Conservation (phyloP, 2,888 invertebrate genomes). For the Ophraella communa region DNA sequence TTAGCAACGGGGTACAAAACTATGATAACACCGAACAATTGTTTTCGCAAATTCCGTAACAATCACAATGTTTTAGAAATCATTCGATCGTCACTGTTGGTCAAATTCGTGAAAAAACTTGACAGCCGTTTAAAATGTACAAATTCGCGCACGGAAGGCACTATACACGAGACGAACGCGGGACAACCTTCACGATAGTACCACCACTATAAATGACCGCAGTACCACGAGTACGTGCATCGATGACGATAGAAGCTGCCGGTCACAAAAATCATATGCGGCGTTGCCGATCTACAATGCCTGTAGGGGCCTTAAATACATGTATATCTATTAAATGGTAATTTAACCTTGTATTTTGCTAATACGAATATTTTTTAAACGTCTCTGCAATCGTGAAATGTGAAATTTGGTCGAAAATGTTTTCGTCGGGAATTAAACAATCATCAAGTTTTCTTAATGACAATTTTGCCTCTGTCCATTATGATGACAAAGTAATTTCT, state of each 20-base stretch:
- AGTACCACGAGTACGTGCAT: conserved; percentile 1
- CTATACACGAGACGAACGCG: neutral
- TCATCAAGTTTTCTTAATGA: no score
- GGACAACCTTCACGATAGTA: conserved; percentile 4
- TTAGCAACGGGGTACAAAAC: neutral
- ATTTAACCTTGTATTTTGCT: no score
- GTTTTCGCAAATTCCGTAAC: neutral
- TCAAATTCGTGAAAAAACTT: neutral
- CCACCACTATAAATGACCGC: conserved; percentile 1
- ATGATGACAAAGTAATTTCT: no score
- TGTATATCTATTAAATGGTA: neutral
- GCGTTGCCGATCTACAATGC: neutral
- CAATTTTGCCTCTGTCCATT: no score
- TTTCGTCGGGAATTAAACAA: no score
- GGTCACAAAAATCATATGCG: neutral
- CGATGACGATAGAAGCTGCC: neutral
- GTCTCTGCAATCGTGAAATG: no score
- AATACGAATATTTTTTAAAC: no score
- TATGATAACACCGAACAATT: neutral
- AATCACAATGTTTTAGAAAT: neutral
- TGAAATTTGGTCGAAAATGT: no score
- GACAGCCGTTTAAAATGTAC: neutral
- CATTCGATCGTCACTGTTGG: neutral
- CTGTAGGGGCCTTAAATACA: neutral
- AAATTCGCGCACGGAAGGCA: conserved; percentile 3